Conservation (phyloP, 2,113 vertebrate species). For the Athene cunicularia region DNA sequence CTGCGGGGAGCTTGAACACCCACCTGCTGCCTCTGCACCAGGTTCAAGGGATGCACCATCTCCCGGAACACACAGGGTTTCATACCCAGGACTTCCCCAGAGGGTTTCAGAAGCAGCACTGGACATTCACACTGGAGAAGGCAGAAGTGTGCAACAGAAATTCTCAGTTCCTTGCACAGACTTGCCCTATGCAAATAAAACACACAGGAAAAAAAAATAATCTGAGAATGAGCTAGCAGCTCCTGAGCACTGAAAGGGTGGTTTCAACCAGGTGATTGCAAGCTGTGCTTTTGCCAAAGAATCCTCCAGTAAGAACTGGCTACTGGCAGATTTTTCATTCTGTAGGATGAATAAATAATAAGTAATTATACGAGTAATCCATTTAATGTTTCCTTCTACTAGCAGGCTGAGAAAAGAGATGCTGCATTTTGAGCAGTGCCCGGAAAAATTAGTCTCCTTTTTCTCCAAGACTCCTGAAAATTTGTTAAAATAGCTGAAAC, state of each 20-base stretch:
- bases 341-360: background rate
- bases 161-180: background rate
- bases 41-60: background rate
- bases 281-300: background rate
- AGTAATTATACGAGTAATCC: background rate
- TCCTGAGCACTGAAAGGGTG: background rate
- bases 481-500: background rate
- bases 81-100: fast-evolving
- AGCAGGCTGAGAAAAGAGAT: background rate
- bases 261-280: too few relatives aligned
- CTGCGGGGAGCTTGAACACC: background rate
- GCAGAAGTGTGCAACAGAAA: background rate
- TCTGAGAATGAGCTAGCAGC: background rate
- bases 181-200: background rate
- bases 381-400: background rate
- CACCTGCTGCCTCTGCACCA: background rate
- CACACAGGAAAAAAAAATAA: background rate
- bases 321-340: background rate
- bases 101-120: background rate
- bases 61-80: background rate
- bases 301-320: background rate
- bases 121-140: background rate
- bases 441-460: background rate
- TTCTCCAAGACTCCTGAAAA: background rate
- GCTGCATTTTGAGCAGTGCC: background rate